Evolutionary conservation across 2,888 invertebrate genomes (phyloP), one percentile per base, ranked within the genome.

Genomic region (Salticus scenicus): DNA sequence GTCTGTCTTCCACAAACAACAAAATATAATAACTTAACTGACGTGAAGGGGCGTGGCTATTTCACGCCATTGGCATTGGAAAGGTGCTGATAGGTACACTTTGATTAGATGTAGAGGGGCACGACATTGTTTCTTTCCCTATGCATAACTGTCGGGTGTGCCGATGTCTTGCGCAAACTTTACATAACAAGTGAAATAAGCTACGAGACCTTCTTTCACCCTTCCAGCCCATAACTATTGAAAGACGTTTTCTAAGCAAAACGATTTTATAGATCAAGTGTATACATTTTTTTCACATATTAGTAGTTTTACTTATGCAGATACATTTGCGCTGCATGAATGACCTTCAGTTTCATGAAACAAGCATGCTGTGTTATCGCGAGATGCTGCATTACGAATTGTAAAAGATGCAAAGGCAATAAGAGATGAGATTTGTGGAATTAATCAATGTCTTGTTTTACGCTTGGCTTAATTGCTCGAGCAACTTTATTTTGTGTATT

Each of bases 11-110:
- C 17, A 24, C 28, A 63, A 71, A 42, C 63, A 57, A 47, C 64
- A 63, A 78, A 78, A 78, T 64, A 78, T 27, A 78, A 71, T 70
- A 78, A 63, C 24, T 20, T 64, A 67, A 51, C 51, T 14, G 72
- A 80, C 79, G 64, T 47, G 71, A 79, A 79, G 67, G 42, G 69
- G 81, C 74, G 81, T 74, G 74, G 74, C 69, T 31, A 31, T 69
- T 81, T 81, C 37, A 81, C 57, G 81, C 75, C 42, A 69, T 67
- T 70, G 75, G 51, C 81, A 70, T 70, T 75, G 74, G 42, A 63
- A 47, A 75, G 70, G 70, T 70, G 63, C 75, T 71, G 71, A 79
- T 71, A 72, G 71, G 41, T 79, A 51, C 51, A 67, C 67, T 76
- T 57, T 51, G 76, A 76, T 69, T 76, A 67, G 51, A 51, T 69